Evolutionary conservation across 1,140 invertebrate genomes (phyloP).

Genomic region (Nilaparvata lugens): DNA sequence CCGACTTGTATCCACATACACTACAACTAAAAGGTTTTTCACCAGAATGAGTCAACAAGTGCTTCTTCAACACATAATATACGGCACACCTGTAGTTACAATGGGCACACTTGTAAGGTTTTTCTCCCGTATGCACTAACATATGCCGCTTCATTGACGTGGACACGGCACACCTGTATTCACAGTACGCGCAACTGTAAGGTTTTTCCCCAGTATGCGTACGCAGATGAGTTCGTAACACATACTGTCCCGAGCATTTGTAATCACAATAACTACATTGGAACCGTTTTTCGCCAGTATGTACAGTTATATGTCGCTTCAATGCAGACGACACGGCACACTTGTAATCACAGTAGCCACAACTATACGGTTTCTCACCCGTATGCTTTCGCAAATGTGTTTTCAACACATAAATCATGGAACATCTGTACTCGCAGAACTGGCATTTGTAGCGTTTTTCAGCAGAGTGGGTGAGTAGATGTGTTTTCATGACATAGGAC

Average conservation of each 20-base stretch:
- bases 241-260: slow-evolving; percentile 71
- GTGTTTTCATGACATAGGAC: no score
- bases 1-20: no score
- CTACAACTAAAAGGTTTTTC: no score
- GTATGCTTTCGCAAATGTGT: slow-evolving; percentile 55
- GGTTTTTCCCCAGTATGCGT: slow-evolving; percentile 77
- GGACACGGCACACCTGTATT: slow-evolving; percentile 10
- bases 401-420: slow-evolving; percentile 4
- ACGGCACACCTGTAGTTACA: no score
- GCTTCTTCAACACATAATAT: no score
- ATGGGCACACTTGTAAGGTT: no score
- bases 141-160: no score
- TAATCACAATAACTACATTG: slow-evolving; percentile 79
- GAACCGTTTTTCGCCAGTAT: slow-evolving; percentile 86
- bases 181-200: slow-evolving; percentile 60
- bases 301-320: slow-evolving; percentile 57
- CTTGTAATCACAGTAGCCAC: slow-evolving; percentile 45
- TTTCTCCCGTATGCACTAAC: no score
- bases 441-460: slow-evolving; percentile 13
- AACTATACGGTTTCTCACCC: slow-evolving; percentile 57
- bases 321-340: neutral
- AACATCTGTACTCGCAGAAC: slow-evolving; percentile 7
- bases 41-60: no score
- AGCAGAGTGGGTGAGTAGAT: no score
- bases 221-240: slow-evolving; percentile 66